These are phyloP conservation scores for Hymenopus coronatus DNA, from an alignment of 2,888 invertebrate species.

Conservation along the genomic window DNA sequence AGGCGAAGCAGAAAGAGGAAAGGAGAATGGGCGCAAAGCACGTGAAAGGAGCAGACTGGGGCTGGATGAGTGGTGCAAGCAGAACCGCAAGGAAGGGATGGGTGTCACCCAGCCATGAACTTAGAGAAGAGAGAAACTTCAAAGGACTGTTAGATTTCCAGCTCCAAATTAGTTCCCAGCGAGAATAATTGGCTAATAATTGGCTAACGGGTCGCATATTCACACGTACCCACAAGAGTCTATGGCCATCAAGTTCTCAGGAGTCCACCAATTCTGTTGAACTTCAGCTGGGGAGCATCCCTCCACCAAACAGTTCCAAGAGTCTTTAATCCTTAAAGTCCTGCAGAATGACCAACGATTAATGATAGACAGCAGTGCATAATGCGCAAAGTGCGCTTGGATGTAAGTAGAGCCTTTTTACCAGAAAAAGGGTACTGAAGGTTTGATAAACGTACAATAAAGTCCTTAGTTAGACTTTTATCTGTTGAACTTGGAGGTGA, in stretches of 20 bases:
- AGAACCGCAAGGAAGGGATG: not conserved
- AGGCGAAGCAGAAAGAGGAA: slow-evolving; percentile 11
- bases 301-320: not conserved
- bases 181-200: slow-evolving; percentile 30
- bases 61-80: not conserved
- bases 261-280: not conserved
- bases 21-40: not conserved
- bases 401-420: too few relatives aligned
- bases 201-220: slow-evolving; percentile 27
- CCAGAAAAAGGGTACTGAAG: too few relatives aligned
- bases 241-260: not conserved
- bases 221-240: slow-evolving; percentile 5
- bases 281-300: not conserved
- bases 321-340: not conserved
- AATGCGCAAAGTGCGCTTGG: too few relatives aligned
- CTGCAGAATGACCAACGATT: too few relatives aligned
- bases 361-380: too few relatives aligned
- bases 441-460: too few relatives aligned
- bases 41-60: not conserved
- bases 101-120: slow-evolving; percentile 25
- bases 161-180: slow-evolving; percentile 31
- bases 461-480: too few relatives aligned
- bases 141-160: slow-evolving; percentile 28
- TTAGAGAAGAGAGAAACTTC: slow-evolving; percentile 19
- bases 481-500: too few relatives aligned